These are phyloP conservation scores for Margarornis squamiger DNA, from an alignment of 2,797 vertebrate genomes.

Conservation along the genomic window DNA sequence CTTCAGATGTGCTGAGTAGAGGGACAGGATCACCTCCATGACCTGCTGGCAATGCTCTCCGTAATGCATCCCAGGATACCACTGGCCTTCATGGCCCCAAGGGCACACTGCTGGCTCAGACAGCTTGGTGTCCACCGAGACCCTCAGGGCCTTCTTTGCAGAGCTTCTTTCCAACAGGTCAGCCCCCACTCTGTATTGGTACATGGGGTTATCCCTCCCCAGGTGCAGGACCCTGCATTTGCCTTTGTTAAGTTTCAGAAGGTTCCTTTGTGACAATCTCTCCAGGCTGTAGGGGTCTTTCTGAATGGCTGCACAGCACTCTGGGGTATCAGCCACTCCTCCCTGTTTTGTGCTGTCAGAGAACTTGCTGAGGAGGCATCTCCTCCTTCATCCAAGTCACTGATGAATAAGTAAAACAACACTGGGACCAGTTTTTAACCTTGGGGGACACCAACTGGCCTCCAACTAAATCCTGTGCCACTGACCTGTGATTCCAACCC, in stretches of 20 bases:
- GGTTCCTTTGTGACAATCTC: accelerated
- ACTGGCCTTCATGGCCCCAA: accelerated
- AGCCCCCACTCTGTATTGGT: not conserved
- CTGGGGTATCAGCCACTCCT: not conserved
- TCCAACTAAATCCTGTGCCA: accelerated
- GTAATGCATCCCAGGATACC: not conserved
- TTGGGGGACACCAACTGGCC: not conserved
- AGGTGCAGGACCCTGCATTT: not conserved
- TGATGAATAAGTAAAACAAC: not conserved
- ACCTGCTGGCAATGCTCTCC: not conserved
- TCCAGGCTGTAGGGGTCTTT: accelerated
- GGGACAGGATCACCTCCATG: accelerated
- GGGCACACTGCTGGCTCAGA: not conserved
- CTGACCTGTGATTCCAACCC: too few relatives aligned
- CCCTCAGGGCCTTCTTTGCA: not conserved
- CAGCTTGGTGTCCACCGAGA: not conserved
- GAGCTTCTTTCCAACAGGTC: not conserved
- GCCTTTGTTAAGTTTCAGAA: accelerated
- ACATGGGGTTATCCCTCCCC: accelerated
- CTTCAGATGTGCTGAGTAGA: not conserved
- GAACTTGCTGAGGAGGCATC: not conserved
- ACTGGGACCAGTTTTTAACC: not conserved
- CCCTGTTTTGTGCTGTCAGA: not conserved
- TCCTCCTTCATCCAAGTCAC: not conserved
- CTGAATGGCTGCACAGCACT: not conserved